Percentiles rank a stretch among this genome's conserved stretches.
These are phyloP conservation scores for Orcinus orca DNA, from an alignment of 2,113 vertebrate genomes.

Conservation along the genomic window DNA sequence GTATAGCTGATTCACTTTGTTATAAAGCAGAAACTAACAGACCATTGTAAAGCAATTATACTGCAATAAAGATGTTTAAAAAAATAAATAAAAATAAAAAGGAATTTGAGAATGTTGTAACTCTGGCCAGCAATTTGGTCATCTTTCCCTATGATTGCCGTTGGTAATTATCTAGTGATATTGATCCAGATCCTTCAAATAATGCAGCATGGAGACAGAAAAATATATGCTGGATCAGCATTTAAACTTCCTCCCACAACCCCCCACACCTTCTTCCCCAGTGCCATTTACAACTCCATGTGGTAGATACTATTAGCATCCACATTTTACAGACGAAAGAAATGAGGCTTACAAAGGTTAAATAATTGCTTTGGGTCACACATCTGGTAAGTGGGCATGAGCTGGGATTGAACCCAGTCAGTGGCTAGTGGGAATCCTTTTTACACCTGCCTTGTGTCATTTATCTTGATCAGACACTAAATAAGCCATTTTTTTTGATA, in stretches of 20 bases:
- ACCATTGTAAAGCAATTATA: no score
- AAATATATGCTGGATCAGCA: background rate
- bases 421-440: slow-evolving; percentile 76
- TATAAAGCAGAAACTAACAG: no score
- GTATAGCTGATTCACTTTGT: no score
- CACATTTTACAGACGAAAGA: background rate
- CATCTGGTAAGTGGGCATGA: background rate
- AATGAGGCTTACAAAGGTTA: background rate
- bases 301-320: background rate
- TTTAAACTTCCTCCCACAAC: no score
- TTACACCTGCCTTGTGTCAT: slow-evolving; percentile 82
- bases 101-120: background rate
- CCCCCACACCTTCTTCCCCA: background rate
- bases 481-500: slow-evolving; percentile 70
- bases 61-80: no score
- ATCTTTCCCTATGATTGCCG: background rate
- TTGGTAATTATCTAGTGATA: background rate
- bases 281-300: background rate
- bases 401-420: background rate
- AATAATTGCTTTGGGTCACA: background rate
- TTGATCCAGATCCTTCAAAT: background rate
- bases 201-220: background rate
- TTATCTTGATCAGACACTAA: slow-evolving; percentile 80
- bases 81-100: background rate
- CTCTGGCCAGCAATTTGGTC: background rate